These are phyloP conservation scores for Prinia subflava DNA, from an alignment of 2,113 vertebrate species.

Conservation along the genomic window DNA sequence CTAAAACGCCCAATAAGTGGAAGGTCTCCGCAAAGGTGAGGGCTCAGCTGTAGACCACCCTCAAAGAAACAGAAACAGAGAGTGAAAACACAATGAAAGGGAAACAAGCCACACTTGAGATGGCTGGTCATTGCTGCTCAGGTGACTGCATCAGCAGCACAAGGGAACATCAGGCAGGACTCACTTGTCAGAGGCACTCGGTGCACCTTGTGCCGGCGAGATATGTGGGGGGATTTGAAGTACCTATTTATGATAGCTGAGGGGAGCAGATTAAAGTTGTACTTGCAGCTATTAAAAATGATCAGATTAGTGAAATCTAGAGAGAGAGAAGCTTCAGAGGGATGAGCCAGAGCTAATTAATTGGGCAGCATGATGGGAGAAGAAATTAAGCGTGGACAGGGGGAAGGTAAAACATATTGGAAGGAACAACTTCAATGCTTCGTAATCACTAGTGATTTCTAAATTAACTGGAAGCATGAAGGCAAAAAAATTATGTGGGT, in stretches of 20 bases:
- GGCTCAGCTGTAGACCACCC: neutral
- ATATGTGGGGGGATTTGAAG: neutral
- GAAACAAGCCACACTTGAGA: neutral
- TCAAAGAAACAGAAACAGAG: neutral
- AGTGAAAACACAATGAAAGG: neutral
- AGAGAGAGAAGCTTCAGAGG: neutral
- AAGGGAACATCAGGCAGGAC: neutral
- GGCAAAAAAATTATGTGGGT: constrained; percentile 30
- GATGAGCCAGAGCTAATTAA: constrained; percentile 46
- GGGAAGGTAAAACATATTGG: constrained; percentile 49
- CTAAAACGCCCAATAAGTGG: neutral
- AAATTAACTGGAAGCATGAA: constrained; percentile 44
- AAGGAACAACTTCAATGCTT: neutral
- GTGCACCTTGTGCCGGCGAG: accelerated
- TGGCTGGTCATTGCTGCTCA: accelerated
- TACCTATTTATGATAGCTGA: neutral
- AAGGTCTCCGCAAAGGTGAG: neutral
- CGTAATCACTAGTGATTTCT: constrained; percentile 26
- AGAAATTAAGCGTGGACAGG: constrained; percentile 36
- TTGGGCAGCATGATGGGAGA: constrained; percentile 7
- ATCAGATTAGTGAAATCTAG: constrained; percentile 8
- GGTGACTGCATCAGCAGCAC: neutral
- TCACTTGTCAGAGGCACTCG: accelerated
- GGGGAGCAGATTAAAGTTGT: neutral
- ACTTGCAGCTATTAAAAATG: constrained; percentile 13